phyloP scores from a whole-genome alignment of 2,113 vertebrate species.

The Oncorhynchus clarkii region DNA sequence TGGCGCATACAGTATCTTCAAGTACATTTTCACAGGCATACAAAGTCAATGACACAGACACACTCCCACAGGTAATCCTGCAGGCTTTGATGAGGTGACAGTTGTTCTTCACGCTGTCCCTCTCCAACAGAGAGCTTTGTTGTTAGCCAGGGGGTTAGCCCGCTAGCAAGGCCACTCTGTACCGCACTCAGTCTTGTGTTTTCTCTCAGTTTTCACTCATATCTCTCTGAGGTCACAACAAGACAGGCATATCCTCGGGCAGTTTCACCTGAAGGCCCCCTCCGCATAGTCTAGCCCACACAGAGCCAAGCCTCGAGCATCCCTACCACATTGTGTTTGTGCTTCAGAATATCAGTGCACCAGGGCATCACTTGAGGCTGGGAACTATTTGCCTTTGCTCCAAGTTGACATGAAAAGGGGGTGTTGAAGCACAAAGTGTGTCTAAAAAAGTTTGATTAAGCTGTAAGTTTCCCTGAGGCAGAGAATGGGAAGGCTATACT shows the following conservation, averaged over 20 bases:
- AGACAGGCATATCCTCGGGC: conserved; percentile 42
- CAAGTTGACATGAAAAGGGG: conserved; percentile 20
- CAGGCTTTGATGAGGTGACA: conserved; percentile 40
- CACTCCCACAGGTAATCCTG: conserved; percentile 29
- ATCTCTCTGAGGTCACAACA: conserved; percentile 25
- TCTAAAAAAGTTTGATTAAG: conserved; percentile 44
- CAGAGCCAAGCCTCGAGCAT: conserved; percentile 11
- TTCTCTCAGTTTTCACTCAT: conserved; percentile 17
- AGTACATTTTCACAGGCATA: neutral
- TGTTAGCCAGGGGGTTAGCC: conserved; percentile 25
- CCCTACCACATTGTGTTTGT: conserved; percentile 11
- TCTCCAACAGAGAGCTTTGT: conserved; percentile 37
- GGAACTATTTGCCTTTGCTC: conserved; percentile 21
- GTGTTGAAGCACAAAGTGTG: neutral
- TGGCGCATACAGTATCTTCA: no score
- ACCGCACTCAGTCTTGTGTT: neutral
- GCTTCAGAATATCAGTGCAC: neutral
- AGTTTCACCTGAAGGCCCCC: conserved; percentile 38
- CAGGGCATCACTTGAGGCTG: conserved; percentile 43
- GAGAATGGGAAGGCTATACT: conserved; percentile 8
- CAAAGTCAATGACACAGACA: conserved; percentile 5
- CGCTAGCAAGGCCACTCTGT: neutral
- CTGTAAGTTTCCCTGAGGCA: conserved; percentile 17
- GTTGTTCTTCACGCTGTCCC: conserved; percentile 33
- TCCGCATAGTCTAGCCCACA: conserved; percentile 7